These are phyloP conservation scores for Protonemura montana DNA, from an alignment of 2,888 invertebrate species.

Conservation along the genomic window DNA sequence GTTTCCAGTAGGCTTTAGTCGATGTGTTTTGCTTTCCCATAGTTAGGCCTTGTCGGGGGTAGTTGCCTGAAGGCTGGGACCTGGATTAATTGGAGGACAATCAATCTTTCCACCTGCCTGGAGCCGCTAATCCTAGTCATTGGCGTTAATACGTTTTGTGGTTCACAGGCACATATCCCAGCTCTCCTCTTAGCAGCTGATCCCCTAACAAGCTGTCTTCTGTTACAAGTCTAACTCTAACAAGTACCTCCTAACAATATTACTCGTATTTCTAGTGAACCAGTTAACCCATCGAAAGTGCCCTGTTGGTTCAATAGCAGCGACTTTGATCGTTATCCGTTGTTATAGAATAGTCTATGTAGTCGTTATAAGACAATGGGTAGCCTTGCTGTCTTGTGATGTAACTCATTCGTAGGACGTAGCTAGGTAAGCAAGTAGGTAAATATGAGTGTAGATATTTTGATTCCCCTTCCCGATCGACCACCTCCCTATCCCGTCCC, in stretches of 20 bases:
- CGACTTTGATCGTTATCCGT: slow-evolving; percentile 20
- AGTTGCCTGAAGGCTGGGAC: background rate
- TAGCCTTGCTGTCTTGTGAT: slow-evolving; percentile 41
- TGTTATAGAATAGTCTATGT: slow-evolving; percentile 38
- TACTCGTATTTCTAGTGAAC: background rate
- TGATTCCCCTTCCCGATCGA: background rate
- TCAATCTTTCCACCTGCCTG: background rate
- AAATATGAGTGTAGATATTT: slow-evolving; percentile 13
- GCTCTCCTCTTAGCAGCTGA: background rate
- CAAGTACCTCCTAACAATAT: slow-evolving; percentile 20
- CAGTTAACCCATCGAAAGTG: background rate
- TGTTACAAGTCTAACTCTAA: slow-evolving; percentile 14
- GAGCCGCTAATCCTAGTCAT: slow-evolving; percentile 2
- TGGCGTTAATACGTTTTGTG: background rate
- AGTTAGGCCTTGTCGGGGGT: background rate
- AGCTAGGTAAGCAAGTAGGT: background rate
- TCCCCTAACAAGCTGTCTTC: background rate
- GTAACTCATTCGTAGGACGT: slow-evolving; percentile 34
- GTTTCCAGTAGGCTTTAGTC: background rate
- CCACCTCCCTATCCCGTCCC: background rate
- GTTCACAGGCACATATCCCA: background rate
- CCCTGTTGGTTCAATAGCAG: background rate
- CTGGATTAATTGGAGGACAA: background rate
- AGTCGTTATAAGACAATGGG: slow-evolving; percentile 34
- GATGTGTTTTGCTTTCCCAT: background rate